phyloP scores from a whole-genome alignment of 1,140 invertebrate genomes.

The Drosophila grimshawi region DNA sequence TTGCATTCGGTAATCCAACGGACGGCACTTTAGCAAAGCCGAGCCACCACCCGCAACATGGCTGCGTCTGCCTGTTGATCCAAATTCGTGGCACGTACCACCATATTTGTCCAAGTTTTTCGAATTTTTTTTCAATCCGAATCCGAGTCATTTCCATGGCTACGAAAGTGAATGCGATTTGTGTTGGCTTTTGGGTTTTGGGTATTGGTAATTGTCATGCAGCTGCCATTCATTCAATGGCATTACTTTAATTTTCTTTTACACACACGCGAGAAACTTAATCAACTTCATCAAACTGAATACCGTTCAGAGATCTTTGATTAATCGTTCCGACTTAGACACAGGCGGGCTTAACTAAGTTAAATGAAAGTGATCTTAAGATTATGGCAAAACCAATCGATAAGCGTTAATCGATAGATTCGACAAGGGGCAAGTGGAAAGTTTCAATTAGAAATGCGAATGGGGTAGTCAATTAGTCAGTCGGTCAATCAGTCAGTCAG shows the following conservation, averaged over 20 bases:
- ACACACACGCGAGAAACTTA: constrained; percentile 32
- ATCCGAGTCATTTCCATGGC: constrained; percentile 39
- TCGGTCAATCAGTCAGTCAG: constrained; percentile 4
- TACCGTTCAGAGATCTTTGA: background rate
- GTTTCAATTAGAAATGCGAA: constrained; percentile 62
- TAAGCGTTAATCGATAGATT: constrained; percentile 2
- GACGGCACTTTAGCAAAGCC: constrained; percentile 19
- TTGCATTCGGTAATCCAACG: constrained; percentile 50
- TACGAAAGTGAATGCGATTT: constrained; percentile 75
- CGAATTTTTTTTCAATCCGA: constrained; percentile 34
- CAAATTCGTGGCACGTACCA: constrained; percentile 69
- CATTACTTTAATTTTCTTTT: constrained; percentile 66
- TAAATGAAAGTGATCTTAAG: background rate
- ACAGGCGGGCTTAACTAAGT: background rate
- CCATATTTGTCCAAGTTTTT: constrained; percentile 47
- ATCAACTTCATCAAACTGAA: constrained; percentile 6
- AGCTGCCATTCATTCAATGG: constrained; percentile 54
- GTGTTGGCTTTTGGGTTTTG: constrained; percentile 30
- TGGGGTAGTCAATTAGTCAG: constrained; percentile 15
- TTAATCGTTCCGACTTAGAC: background rate
- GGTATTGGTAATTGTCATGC: constrained; percentile 67
- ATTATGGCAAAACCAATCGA: background rate
- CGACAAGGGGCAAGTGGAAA: constrained; percentile 39
- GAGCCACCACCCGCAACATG: constrained; percentile 24
- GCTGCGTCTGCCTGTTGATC: constrained; percentile 58